Base-by-base conservation (phyloP, 2,888 invertebrate species). In the Chymomyza caudatula region DNA sequence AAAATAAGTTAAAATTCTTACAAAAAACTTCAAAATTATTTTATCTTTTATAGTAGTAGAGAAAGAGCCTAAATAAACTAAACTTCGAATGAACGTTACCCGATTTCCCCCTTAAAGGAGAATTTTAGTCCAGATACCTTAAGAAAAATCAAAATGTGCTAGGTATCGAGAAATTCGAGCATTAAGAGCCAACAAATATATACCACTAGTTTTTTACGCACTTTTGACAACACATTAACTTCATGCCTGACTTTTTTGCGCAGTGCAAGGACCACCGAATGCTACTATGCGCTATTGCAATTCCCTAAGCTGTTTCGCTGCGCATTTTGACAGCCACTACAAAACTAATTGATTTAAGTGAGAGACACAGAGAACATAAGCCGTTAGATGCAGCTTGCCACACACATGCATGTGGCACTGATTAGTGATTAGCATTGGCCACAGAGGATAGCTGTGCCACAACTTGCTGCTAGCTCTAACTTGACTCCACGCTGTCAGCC, bases 281-380 rank as follows among this genome's bases (percentile, higher is more conserved):
- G 60, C 67, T 56, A 44, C 8, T 37, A 42, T 11, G 6, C 37
- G 51, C 62, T 63, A 37, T 61, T 53, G 52, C 52, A 13, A 52
- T n/a, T 20, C 52, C 52, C 23, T 25, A 23, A 11, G 29, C 37
- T 17, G 25, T 29, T 29, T 42, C 29, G 66, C 66, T 23, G 6
- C 13, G 85, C 86, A 88, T 87, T 89, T 86, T 88, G 88, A 88
- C 88, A 89, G 84, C 83, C 84, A 88, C 86, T 86, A 89, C 89
- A 90, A 90, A 89, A 89, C 89, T 89, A 90, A 90, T 90, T 90
- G 90, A 90, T 89, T 90, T 89, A 83, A 87, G n/a, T n/a, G n/a
- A n/a, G n/a, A n/a, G n/a, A n/a, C n/a, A n/a, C n/a, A n/a, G n/a
- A n/a, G n/a, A 89, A 88, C 86, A 84, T 83, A 89, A 88, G 69